These are phyloP conservation scores for Myripristis murdjan DNA, from an alignment of 2,797 vertebrate species.

Conservation along the genomic window DNA sequence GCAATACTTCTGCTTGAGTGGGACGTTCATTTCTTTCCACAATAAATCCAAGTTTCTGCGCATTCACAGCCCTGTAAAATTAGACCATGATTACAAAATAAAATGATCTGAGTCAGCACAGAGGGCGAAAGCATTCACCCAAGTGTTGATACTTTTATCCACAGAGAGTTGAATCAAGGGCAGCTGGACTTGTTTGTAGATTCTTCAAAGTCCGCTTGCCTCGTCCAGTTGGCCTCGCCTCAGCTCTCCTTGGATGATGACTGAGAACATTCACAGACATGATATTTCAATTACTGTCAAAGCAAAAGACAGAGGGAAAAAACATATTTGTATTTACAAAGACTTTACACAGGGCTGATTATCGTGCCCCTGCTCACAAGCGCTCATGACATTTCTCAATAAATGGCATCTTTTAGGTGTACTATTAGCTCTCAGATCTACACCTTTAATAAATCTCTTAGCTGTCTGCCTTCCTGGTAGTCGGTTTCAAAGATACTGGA, in stretches of 20 bases:
- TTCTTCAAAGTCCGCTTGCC: too few species aligned
- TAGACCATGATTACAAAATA: background rate
- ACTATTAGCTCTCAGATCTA: conserved; percentile 22
- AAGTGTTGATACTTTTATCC: conserved; percentile 28
- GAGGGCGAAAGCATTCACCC: background rate
- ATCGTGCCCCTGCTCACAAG: conserved; percentile 11
- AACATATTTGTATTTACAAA: conserved; percentile 40
- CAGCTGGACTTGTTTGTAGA: too few species aligned
- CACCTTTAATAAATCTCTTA: conserved; percentile 28
- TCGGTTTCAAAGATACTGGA: conserved; percentile 14
- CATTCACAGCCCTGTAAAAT: conserved; percentile 6
- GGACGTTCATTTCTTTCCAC: too few species aligned
- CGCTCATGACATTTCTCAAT: conserved; percentile 23
- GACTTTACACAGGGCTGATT: conserved; percentile 28
- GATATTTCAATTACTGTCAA: conserved; percentile 45
- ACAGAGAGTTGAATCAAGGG: too few species aligned
- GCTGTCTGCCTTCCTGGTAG: conserved; percentile 30
- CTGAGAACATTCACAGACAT: too few species aligned
- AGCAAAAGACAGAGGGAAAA: background rate
- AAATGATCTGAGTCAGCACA: background rate
- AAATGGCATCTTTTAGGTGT: conserved; percentile 27
- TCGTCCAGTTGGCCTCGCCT: too few species aligned
- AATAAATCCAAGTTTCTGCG: too few species aligned
- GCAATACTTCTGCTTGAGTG: too few species aligned
- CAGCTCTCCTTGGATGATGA: too few species aligned